Base-by-base conservation (phyloP, 2,888 invertebrate species). In the Stenodema calcarata region DNA sequence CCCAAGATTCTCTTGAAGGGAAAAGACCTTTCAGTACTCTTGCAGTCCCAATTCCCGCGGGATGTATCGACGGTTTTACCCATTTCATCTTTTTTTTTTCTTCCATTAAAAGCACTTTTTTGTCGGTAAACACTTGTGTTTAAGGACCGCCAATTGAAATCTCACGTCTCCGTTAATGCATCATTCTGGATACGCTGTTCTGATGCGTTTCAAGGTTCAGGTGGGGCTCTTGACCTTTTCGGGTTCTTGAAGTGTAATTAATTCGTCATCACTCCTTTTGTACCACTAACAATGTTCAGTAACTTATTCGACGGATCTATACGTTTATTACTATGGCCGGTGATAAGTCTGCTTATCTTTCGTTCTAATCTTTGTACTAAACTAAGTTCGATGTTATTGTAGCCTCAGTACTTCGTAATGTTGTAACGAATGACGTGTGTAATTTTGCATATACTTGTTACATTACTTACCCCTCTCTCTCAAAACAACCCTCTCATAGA, bases 11-110 rank as follows among this genome's bases (percentile, higher is more conserved):
- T 44, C 78, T 73, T 18, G 27, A 14, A 42, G 41, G 73, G 35
- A 73, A 73, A 73, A 73, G 73, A 73, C 73, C 41, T 41, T 73
- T 73, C 78, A 78, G 78, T 78, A 42, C 44, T 42, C 18, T 78
- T 78, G 78, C 78, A 78, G 12, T 23, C 73, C 14, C 73, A 18
- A 41, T 41, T n/a, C 35, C 35, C 30, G n/a, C 27, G 62, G 62
- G 62, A 62, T 62, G 62, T 62, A 62, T 27, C 3, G 23, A 4
- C 62, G 23, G 23, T 12, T 23, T 62, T 73, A 54, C 16, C 6
- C 12, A 73, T 27, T 70, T 70, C 18, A 7, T 70, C 50, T 14
- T 16, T 16, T 1, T 1, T 12, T n/a, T 50, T 30, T n/a, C 69
- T 1, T 69, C 69, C 28, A 54, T 6, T 11, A 54, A 18, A 54